phyloP scores from a whole-genome alignment of 2,797 vertebrate genomes.

The Ambastaia sidthimunki region DNA sequence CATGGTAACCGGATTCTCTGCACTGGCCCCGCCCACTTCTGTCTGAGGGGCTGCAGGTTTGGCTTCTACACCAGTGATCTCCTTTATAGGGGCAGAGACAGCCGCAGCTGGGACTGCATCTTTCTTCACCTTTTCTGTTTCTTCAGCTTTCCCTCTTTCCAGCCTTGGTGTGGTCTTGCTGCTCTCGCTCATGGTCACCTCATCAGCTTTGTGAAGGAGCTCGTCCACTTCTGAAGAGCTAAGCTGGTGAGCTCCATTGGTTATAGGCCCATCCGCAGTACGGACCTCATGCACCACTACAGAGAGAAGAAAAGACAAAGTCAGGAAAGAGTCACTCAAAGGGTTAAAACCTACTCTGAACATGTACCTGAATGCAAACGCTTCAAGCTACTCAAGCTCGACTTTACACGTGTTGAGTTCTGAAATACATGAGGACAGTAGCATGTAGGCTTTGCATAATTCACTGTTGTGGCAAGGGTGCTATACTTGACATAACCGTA shows the following conservation, averaged over 20 bases:
- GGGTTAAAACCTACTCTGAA: neutral
- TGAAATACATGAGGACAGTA: neutral
- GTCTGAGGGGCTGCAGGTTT: slow-evolving; percentile 59
- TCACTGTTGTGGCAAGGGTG: too few relatives aligned
- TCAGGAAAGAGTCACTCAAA: neutral
- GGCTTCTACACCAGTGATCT: slow-evolving; percentile 83
- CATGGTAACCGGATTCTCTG: slow-evolving; percentile 91
- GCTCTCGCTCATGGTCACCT: slow-evolving; percentile 78
- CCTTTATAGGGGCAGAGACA: slow-evolving; percentile 55
- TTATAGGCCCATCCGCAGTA: slow-evolving; percentile 73
- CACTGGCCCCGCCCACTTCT: slow-evolving; percentile 71
- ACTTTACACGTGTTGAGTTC: neutral
- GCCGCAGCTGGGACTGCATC: slow-evolving; percentile 69
- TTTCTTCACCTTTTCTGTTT: slow-evolving; percentile 71
- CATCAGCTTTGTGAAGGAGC: slow-evolving; percentile 90
- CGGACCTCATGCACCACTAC: slow-evolving; percentile 91
- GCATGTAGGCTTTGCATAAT: too few relatives aligned
- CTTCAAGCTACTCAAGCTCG: neutral
- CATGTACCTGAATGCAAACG: neutral
- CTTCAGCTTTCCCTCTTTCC: slow-evolving; percentile 11
- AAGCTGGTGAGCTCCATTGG: slow-evolving; percentile 84
- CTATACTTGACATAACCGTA: too few relatives aligned
- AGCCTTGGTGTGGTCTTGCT: slow-evolving; percentile 36
- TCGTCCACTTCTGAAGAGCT: slow-evolving; percentile 91
- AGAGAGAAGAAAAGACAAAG: slow-evolving; percentile 4